These are phyloP conservation scores for Astyanax mexicanus DNA, from an alignment of 2,797 vertebrate genomes.

Conservation along the genomic window DNA sequence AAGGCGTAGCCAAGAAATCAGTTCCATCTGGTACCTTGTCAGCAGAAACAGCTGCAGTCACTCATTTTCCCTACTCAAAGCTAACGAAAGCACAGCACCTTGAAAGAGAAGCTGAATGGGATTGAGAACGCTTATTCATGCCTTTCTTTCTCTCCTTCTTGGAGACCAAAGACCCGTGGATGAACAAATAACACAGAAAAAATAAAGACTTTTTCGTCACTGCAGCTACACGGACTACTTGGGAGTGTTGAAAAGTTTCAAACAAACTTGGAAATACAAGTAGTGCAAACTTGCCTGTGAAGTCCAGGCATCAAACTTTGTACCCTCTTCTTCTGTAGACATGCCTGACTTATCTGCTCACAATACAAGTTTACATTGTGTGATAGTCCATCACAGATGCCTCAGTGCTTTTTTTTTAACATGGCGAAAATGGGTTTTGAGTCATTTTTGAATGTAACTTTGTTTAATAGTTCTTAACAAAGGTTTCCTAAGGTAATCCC, in stretches of 20 bases:
- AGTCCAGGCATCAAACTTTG: neutral
- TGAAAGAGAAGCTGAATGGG: neutral
- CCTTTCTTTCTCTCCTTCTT: neutral
- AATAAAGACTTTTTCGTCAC: neutral
- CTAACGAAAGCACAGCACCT: neutral
- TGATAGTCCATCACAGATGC: too few relatives aligned
- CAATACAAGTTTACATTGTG: too few relatives aligned
- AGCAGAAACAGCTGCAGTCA: conserved; percentile 5
- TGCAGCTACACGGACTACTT: neutral
- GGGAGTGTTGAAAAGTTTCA: neutral
- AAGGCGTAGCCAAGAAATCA: neutral
- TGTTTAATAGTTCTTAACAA: too few relatives aligned
- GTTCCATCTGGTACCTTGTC: neutral
- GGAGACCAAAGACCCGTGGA: too few relatives aligned
- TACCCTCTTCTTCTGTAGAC: too few relatives aligned
- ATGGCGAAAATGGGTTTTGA: too few relatives aligned
- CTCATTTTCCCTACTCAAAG: neutral
- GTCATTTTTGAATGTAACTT: too few relatives aligned
- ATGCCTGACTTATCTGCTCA: too few relatives aligned
- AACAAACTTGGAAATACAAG: neutral
- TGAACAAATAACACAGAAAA: neutral
- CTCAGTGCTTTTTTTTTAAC: too few relatives aligned
- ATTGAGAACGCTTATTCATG: neutral
- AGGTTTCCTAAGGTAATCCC: too few relatives aligned
- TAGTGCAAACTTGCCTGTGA: neutral